phyloP scores from a whole-genome alignment of 1,140 invertebrate genomes.

The Nasonia vitripennis region DNA sequence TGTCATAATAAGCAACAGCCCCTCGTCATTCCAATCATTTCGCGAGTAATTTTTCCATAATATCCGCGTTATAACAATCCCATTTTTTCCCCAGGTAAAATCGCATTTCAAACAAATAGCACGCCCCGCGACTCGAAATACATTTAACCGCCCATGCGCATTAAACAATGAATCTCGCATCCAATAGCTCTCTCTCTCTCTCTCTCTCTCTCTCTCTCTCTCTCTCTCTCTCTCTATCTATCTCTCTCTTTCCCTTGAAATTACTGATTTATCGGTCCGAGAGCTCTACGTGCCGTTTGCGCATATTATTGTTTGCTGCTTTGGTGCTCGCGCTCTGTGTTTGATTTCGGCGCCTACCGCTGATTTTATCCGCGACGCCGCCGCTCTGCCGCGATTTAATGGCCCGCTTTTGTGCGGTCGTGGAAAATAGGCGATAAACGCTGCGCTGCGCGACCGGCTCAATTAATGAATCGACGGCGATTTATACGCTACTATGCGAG shows the following conservation, averaged over 20 bases:
- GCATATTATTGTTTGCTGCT: slow-evolving; percentile 28
- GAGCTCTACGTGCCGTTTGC: neutral
- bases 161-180: slow-evolving; percentile 4
- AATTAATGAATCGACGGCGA: neutral
- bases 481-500: neutral
- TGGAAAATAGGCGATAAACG: slow-evolving; percentile 1
- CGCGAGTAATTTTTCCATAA: no score
- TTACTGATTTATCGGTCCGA: slow-evolving; percentile 30
- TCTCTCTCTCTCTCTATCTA: no score
- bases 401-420: neutral
- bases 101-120: neutral
- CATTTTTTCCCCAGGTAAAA: neutral
- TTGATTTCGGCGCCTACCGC: slow-evolving; percentile 19
- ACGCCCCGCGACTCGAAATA: neutral
- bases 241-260: neutral
- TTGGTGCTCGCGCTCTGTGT: neutral
- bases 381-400: slow-evolving; percentile 2
- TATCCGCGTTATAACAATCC: no score
- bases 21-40: no score
- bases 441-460: neutral
- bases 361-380: neutral
- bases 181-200: neutral
- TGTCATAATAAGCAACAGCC: no score
- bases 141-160: neutral
- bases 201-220: no score